These are phyloP conservation scores for Holothuria scabra DNA, from an alignment of 53 echinoderm and acorn worm species.

Conservation along the genomic window DNA sequence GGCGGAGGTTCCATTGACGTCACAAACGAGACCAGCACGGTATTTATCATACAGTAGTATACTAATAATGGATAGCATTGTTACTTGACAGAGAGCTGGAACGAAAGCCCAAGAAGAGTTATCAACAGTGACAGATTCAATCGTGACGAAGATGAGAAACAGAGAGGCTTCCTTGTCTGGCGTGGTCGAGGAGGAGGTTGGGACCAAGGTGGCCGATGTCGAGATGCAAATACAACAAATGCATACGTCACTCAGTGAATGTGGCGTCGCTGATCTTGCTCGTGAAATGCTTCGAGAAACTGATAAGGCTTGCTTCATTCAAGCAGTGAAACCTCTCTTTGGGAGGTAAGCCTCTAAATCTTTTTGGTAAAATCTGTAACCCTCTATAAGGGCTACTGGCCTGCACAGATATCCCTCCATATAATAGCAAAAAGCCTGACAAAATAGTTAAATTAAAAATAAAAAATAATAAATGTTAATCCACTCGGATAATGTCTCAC, in stretches of 20 bases:
- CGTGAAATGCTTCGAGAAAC: slow-evolving; percentile 65
- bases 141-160: slow-evolving; percentile 58
- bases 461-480: too few relatives aligned
- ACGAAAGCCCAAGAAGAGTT: slow-evolving; percentile 64
- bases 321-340: slow-evolving; percentile 67
- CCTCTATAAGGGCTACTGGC: slow-evolving; percentile 40
- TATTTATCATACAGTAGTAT: too few relatives aligned
- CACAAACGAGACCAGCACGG: neutral
- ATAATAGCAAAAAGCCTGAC: too few relatives aligned
- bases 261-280: slow-evolving; percentile 66
- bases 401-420: too few relatives aligned
- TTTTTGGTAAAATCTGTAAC: slow-evolving; percentile 50
- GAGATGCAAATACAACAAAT: slow-evolving; percentile 1
- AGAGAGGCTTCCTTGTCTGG: slow-evolving; percentile 49
- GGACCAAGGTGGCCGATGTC: slow-evolving; percentile 52
- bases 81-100: slow-evolving; percentile 51
- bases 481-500: too few relatives aligned
- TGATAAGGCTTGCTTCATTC: slow-evolving; percentile 66
- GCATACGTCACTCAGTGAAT: slow-evolving; percentile 44
- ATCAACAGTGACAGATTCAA: slow-evolving; percentile 53
- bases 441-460: too few relatives aligned
- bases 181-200: slow-evolving; percentile 67
- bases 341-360: slow-evolving; percentile 63
- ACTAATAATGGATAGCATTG: too few relatives aligned
- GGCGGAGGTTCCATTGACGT: neutral